Conservation (phyloP, 2,797 vertebrate genomes). For the Mallotus villosus region DNA sequence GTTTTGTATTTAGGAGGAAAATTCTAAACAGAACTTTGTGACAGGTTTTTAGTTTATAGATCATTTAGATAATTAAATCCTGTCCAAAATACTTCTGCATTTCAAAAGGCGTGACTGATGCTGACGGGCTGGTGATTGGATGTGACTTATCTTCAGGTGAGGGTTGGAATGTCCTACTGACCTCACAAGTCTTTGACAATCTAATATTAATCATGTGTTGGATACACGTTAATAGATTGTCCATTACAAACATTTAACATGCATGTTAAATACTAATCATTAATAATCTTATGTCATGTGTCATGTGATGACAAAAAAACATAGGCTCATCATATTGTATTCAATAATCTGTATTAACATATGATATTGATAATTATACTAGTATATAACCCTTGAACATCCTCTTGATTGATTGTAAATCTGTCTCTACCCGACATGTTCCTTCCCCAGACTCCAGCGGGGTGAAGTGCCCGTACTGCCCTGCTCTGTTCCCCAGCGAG, state of each 20-base stretch:
- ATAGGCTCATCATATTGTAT: too few species aligned
- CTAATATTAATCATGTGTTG: not conserved
- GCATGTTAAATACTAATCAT: too few species aligned
- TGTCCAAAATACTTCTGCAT: not conserved
- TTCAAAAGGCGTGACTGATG: not conserved
- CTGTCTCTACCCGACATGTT: not conserved
- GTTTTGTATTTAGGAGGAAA: too few species aligned
- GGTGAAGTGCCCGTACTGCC: constrained; percentile 71
- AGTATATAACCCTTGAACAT: too few species aligned
- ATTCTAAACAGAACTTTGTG: too few species aligned
- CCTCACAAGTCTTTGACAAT: not conserved
- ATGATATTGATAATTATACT: too few species aligned
- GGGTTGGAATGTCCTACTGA: not conserved
- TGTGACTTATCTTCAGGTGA: constrained; percentile 4
- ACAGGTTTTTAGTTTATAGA: not conserved
- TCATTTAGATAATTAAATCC: not conserved
- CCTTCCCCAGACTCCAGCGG: constrained; percentile 36
- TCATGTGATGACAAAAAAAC: too few species aligned
- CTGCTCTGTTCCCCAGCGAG: constrained; percentile 64
- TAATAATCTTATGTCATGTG: too few species aligned
- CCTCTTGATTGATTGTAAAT: too few species aligned
- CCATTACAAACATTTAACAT: too few species aligned
- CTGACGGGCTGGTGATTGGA: not conserved
- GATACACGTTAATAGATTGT: too few species aligned
- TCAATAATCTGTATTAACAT: too few species aligned